Conservation (phyloP, 2,888 invertebrate genomes). For the Heteromurus nitidus region DNA sequence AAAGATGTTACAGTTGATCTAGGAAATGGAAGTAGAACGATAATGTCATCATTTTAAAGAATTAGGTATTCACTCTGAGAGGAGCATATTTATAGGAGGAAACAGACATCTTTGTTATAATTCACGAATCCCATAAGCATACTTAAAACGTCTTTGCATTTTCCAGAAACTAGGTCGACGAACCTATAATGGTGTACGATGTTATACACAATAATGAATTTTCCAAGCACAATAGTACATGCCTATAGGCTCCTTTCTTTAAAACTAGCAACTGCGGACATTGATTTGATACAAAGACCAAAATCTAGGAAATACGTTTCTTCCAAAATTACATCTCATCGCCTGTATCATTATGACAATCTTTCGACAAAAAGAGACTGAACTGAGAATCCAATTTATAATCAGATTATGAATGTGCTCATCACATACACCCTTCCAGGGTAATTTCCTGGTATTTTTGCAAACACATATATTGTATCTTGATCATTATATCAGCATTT, state of each 20-base stretch:
- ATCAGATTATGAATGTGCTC: background rate
- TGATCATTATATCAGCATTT: too few species aligned
- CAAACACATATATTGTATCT: background rate
- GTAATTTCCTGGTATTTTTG: background rate
- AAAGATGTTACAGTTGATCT: slow-evolving; percentile 85
- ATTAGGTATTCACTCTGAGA: background rate
- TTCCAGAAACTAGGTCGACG: background rate
- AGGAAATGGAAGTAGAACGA: slow-evolving; percentile 68
- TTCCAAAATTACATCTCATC: slow-evolving; percentile 13
- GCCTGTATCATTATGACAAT: background rate
- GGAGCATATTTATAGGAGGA: background rate
- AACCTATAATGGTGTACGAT: background rate
- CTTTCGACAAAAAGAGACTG: background rate
- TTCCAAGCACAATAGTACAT: too few species aligned
- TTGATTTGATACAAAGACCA: too few species aligned
- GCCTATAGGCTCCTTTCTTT: too few species aligned
- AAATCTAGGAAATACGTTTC: too few species aligned
- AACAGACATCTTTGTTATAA: too few species aligned
- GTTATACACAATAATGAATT: too few species aligned
- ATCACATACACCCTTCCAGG: background rate
- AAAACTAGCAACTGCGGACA: too few species aligned
- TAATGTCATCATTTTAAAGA: slow-evolving; percentile 29
- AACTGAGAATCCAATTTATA: background rate
- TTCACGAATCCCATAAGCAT: background rate
- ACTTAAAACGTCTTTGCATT: background rate